Evolutionary conservation across 2,888 invertebrate genomes (phyloP), one percentile per base, ranked within the genome.

Genomic region (Limulus polyphemus): DNA sequence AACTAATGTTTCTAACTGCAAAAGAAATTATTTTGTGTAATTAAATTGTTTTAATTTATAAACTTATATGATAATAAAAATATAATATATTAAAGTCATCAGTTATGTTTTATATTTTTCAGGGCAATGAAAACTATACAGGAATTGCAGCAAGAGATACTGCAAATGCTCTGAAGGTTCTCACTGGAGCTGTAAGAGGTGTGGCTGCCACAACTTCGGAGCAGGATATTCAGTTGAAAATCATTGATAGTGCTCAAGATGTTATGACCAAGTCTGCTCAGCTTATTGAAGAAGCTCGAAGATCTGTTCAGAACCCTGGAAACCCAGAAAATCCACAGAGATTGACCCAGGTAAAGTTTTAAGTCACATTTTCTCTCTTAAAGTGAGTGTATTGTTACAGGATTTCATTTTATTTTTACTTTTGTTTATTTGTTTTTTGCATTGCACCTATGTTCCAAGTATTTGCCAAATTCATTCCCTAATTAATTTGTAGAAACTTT

Each of bases 121-220:
- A 78, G 74, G 85, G 85, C 5, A 90, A 91, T 75, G 83, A 87
- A 63, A 83, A 82, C 70, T 89, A 88, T 71, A 88, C 88, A 0
- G 87, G 87, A 5, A 84, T 85, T 67, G 89, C 90, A 2, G 88
- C 89, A 0, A 80, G 87, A 47, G 89, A 89, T 70, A 88, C 90
- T 0, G 89, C 90, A 0, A 81, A 84, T 68, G 83, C 85, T 9
- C 78, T 94, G 59, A 81, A 84, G 49, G 85, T 87, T 68, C 83
- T 90, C 70, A 83, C 85, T 11, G 81, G 81, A 57, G 85, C 86
- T 9, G 83, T 89, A 2, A 80, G 93, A 48, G 90, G 88, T 11
- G 86, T 88, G 10, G 87, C 87, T 10, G 86, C 90, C 0, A 84
- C 85, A 1, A 81, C 83, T 0, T 79, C 80, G 52, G 83, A 85